Base-by-base conservation (phyloP, 2,797 vertebrate genomes). In the Menidia menidia region DNA sequence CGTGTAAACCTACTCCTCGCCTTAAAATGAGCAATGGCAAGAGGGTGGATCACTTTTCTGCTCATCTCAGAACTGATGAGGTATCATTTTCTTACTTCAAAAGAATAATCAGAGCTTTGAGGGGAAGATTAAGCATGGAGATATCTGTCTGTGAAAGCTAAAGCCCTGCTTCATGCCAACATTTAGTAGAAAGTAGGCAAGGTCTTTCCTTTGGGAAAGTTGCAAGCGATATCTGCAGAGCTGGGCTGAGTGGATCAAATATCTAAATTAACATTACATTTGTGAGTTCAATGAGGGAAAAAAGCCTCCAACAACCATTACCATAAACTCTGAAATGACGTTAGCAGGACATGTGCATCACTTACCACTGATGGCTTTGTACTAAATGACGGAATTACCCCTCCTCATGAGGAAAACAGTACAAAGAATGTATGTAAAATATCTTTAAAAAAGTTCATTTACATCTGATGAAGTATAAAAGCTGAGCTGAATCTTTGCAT, bases 391-490 rank as follows among this genome's bases (percentile, higher is more conserved):
- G 32, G 45, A 54, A 51, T 42, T 45, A 13, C 58, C 50, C 15
- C 19, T 39, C 16, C 42, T 47, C 14, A 7, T 7, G 41, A 57
- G 14, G n/a, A 73, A 62, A 67, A 51, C 19, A 39, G 16, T 60
- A 45, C 48, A 32, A 56, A 63, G 31, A 63, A 63, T 52, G 45
- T 45, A 58, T 63, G 16, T 5, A 44, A 62, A 66, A 60, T 32
- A 60, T 39, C 35, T 13, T 31, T 56, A 45, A 32, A 66, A 56
- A 31, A 51, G n/a, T 56, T 1, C 15, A 39, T 65, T 50, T 48
- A 64, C 58, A 58, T 39, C 31, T 47, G 42, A 55, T 57, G 32
- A 70, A 70, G 54, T 47, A 61, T 45, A n/a, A 44, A 62, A 60
- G 19, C 5, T 43, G 10, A 55, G 35, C 47, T 12, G 31, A 48